Evolutionary conservation across 2,797 vertebrate genomes (phyloP), one percentile per base, ranked within the genome.

Genomic region (Falco peregrinus): DNA sequence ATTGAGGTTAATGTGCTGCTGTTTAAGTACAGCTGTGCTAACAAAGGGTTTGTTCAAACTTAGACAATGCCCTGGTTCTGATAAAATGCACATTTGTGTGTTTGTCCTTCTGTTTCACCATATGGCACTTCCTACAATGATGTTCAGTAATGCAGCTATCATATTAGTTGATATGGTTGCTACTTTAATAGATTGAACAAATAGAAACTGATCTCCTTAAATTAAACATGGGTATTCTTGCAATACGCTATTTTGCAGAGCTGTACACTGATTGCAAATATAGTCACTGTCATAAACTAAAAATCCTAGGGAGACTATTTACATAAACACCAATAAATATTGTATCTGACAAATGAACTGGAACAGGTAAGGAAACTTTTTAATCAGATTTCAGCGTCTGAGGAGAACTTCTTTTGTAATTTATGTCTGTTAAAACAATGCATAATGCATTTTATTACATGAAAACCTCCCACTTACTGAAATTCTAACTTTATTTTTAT

Each of bases 181-280:
- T 92, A 12, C 84, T 96, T 77, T 91, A 95, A 95, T 67, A 92
- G 63, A 88, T 26, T 71, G 41, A 95, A 93, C 68, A 91, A 84
- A 84, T 57, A 84, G 35, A 87, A 95, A 75, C 37, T 54, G 24
- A 78, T 70, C 70, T 64, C 53, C 79, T 77, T 77, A 92, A 92
- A 95, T 80, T 77, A 93, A 95, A 84, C 43, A 56, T 8, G 37
- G 29, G 5, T 31, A 73, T 87, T 93, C 81, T 71, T 84, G 28
- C 71, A 79, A 33, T 41, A 69, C 39, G 69, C 39, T 74, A 31
- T 89, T 77, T 88, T 75, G 54, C 78, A 93, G 56, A 74, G 70
- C 75, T 90, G 21, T 56, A 59, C 28, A 37, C 6, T 2, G 11
- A n/a, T 59, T 68, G 54, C 45, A 95, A 86, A 83, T 53, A 78